These are phyloP conservation scores for Callospermophilus lateralis DNA, from an alignment of 2,113 vertebrate species.

Conservation along the genomic window DNA sequence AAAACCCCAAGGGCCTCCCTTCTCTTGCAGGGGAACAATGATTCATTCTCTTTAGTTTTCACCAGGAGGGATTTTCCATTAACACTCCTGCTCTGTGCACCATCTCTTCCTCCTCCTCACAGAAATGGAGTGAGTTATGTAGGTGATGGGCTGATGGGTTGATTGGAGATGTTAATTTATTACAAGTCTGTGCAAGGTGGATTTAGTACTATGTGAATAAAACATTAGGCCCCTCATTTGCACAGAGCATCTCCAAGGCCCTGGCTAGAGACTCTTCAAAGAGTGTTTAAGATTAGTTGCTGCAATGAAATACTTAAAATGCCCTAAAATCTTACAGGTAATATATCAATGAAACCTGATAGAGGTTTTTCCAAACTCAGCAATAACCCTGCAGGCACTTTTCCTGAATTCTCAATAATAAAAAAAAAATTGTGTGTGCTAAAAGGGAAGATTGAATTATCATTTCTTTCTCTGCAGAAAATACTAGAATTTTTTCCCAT, in stretches of 20 bases:
- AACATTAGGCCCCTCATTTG: background rate
- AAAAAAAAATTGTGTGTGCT: background rate
- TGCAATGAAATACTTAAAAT: conserved; percentile 30
- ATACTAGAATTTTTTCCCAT: background rate
- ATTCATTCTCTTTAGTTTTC: conserved; percentile 46
- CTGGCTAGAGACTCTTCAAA: conserved; percentile 29
- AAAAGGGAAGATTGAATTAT: conserved; percentile 29
- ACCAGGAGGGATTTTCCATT: background rate
- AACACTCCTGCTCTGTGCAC: background rate
- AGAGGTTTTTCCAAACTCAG: background rate
- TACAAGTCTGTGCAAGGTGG: background rate
- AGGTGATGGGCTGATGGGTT: background rate
- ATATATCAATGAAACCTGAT: background rate
- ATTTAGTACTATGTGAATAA: conserved; percentile 17
- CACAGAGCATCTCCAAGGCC: background rate
- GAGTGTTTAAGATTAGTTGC: background rate
- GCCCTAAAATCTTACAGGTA: background rate
- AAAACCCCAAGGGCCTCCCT: background rate
- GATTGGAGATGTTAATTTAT: conserved; percentile 33
- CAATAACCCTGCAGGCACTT: background rate
- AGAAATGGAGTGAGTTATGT: background rate
- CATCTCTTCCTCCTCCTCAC: background rate
- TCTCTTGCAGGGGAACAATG: background rate
- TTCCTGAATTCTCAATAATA: background rate
- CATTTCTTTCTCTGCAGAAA: conserved; percentile 24